Evolutionary conservation across 2,888 invertebrate species (phyloP).

Genomic region (Erynnis tages): DNA sequence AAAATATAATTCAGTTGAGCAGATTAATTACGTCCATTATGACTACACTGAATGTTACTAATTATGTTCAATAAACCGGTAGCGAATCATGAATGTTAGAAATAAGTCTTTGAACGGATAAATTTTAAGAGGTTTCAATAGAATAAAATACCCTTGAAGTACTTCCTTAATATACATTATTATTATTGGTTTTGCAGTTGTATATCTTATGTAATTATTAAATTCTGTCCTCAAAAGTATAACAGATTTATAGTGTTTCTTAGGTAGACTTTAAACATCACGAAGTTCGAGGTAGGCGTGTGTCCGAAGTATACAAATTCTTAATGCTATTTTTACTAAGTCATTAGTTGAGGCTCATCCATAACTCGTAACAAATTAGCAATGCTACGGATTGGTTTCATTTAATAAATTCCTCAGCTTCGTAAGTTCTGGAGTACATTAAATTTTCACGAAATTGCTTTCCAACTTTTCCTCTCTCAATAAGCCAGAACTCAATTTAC

Average conservation of each 20-base stretch:
- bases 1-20: constrained; percentile 29
- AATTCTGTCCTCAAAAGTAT: too few species aligned
- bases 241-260: too few species aligned
- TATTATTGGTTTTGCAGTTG: too few species aligned
- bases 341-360: constrained; percentile 51
- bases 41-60: constrained; percentile 5
- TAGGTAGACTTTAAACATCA: too few species aligned
- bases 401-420: constrained; percentile 72
- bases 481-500: constrained; percentile 67
- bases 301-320: too few species aligned
- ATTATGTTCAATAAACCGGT: constrained; percentile 3
- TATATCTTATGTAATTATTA: too few species aligned
- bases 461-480: constrained; percentile 72
- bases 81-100: background rate
- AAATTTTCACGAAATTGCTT: constrained; percentile 78
- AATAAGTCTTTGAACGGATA: constrained; percentile 14
- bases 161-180: too few species aligned
- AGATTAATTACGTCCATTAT: constrained; percentile 20
- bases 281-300: too few species aligned
- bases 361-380: constrained; percentile 72
- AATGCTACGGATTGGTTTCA: constrained; percentile 70
- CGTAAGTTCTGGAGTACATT: constrained; percentile 69
- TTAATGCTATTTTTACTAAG: constrained; percentile 10
- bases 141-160: constrained; percentile 3
- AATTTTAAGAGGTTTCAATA: constrained; percentile 9